A percentile compares a stretch with the other conserved stretches of the same genome.
These are phyloP conservation scores for Hemitrygon akajei DNA, from an alignment of 2,797 vertebrate genomes.

Conservation along the genomic window DNA sequence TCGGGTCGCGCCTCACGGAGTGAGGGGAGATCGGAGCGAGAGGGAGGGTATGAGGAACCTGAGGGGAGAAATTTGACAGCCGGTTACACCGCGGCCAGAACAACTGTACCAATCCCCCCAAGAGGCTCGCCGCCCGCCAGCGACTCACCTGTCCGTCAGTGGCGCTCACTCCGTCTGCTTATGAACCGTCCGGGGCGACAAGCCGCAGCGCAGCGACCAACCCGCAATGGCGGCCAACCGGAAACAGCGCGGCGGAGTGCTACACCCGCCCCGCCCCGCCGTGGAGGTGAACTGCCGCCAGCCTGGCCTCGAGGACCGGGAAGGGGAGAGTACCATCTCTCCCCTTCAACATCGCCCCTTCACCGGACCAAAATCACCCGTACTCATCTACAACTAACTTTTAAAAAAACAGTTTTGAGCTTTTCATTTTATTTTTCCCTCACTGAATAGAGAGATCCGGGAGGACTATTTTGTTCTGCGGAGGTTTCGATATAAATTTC, in stretches of 20 bases:
- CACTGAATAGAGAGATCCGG: not conserved
- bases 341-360: too few species aligned
- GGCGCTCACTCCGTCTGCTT: not conserved
- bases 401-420: not conserved
- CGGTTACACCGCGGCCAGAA: too few species aligned
- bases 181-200: not conserved
- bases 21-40: too few species aligned
- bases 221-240: slow-evolving; percentile 34
- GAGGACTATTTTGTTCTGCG: not conserved
- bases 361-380: too few species aligned
- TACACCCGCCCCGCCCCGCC: not conserved
- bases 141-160: not conserved
- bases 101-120: too few species aligned
- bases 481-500: not conserved
- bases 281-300: not conserved
- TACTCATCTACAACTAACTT: not conserved
- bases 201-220: slow-evolving; percentile 1
- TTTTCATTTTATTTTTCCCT: not conserved
- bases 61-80: not conserved
- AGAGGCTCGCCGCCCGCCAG: too few species aligned
- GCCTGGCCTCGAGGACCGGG: not conserved
- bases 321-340: too few species aligned
- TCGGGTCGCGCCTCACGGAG: not conserved
- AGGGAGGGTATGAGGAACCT: not conserved
- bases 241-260: not conserved